Percentiles rank a stretch among this genome's conserved stretches.
phyloP scores from a whole-genome alignment of 2,797 vertebrate genomes.

The Percopsis omiscomaycus region DNA sequence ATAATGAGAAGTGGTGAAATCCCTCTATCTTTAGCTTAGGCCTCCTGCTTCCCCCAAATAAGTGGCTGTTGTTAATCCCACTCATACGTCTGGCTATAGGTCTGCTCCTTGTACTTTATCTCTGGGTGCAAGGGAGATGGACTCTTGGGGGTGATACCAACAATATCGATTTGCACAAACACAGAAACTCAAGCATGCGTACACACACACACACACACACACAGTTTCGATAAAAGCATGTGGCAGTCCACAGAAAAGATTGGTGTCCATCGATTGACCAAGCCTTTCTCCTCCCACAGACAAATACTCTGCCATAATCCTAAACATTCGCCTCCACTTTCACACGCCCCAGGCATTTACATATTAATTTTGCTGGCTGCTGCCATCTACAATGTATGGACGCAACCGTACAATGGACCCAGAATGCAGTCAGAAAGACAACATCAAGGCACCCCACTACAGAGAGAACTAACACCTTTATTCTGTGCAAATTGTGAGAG shows the following conservation, averaged over 20 bases:
- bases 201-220: constrained; percentile 1
- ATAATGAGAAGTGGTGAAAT: constrained; percentile 71
- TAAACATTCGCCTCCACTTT: constrained; percentile 30
- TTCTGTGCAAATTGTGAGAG: constrained; percentile 27
- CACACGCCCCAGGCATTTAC: constrained; percentile 9
- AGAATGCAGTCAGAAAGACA: constrained; percentile 33
- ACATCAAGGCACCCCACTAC: constrained; percentile 6
- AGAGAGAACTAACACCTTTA: constrained; percentile 36
- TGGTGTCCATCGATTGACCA: constrained; percentile 25
- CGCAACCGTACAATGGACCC: constrained; percentile 24
- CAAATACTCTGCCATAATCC: constrained; percentile 38
- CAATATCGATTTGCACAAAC: constrained; percentile 58
- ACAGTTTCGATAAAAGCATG: constrained; percentile 21
- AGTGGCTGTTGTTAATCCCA: constrained; percentile 67
- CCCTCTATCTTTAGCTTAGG: constrained; percentile 59
- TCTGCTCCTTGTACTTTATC: constrained; percentile 62
- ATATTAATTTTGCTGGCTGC: constrained; percentile 6
- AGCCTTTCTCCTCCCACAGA: constrained; percentile 1
- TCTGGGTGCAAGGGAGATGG: constrained; percentile 44
- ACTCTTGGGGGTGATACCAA: constrained; percentile 56
- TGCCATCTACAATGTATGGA: not conserved
- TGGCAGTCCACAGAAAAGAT: constrained; percentile 32
- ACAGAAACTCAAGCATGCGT: not conserved
- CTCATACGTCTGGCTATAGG: constrained; percentile 64
- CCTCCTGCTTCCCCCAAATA: constrained; percentile 65